Evolutionary conservation across 2,113 vertebrate genomes (phyloP).

Genomic region (Perca flavescens): DNA sequence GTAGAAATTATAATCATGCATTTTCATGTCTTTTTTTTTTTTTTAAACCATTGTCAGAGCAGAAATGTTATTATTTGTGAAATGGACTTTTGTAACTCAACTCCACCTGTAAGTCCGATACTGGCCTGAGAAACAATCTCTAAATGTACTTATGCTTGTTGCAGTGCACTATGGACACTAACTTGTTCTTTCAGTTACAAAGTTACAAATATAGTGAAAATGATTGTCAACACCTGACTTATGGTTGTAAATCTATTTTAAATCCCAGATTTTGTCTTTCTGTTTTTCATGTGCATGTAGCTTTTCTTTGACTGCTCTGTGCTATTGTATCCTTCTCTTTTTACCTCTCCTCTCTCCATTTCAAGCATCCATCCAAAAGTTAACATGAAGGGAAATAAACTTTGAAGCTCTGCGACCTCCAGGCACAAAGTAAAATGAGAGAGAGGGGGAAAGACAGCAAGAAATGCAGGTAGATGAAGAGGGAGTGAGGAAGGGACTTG

Average conservation of each 20-base stretch:
- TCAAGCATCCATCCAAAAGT: conserved; percentile 67
- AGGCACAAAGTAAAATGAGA: conserved; percentile 64
- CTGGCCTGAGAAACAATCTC: background rate
- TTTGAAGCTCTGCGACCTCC: conserved; percentile 81
- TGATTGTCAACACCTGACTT: background rate
- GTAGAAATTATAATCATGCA: background rate
- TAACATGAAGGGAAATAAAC: conserved; percentile 76
- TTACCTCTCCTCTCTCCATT: conserved; percentile 62
- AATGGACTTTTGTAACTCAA: background rate
- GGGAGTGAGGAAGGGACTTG: conserved; percentile 53
- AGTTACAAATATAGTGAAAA: background rate
- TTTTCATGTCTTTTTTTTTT: background rate
- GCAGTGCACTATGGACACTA: no score
- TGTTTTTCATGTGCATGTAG: background rate
- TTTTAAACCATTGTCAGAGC: background rate
- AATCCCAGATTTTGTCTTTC: conserved; percentile 15
- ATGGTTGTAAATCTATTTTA: conserved; percentile 17
- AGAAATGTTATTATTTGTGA: background rate
- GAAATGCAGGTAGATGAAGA: conserved; percentile 60
- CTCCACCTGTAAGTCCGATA: background rate
- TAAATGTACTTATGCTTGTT: background rate
- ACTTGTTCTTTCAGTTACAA: background rate
- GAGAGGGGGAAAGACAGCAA: conserved; percentile 65
- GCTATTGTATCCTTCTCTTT: conserved; percentile 4
- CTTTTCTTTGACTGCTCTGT: background rate